Percentiles rank a stretch among this genome's conserved stretches.
Evolutionary conservation across 2,113 vertebrate genomes (phyloP).

Genomic region (Sturnus vulgaris): DNA sequence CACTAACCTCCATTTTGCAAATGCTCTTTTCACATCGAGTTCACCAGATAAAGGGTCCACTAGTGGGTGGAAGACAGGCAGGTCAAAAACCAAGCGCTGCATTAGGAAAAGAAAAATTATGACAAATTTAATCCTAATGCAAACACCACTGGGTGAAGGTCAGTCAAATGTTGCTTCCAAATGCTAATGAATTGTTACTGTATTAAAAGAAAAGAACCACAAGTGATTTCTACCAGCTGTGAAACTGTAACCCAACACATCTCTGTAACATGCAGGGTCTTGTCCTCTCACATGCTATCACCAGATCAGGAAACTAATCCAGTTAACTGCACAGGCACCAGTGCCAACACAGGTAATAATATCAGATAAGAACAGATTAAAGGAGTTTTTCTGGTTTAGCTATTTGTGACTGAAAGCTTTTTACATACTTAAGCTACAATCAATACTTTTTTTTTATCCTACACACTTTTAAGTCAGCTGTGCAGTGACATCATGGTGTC

Average conservation of each 20-base stretch:
- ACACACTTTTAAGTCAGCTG: background rate
- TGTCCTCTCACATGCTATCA: background rate
- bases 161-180: background rate
- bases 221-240: background rate
- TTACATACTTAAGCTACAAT: background rate
- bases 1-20: slow-evolving; percentile 95
- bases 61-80: slow-evolving; percentile 93
- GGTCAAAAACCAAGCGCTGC: slow-evolving; percentile 93
- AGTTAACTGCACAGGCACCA: background rate
- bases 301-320: slow-evolving; percentile 19
- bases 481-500: background rate
- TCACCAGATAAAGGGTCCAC: slow-evolving; percentile 93
- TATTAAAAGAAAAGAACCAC: background rate
- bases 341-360: slow-evolving; percentile 2
- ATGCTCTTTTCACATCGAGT: slow-evolving; percentile 94
- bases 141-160: background rate
- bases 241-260: background rate
- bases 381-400: slow-evolving; percentile 17
- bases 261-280: background rate
- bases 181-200: background rate
- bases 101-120: background rate
- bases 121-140: background rate
- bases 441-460: background rate
- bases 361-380: background rate
- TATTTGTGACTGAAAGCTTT: slow-evolving; percentile 1